These are phyloP conservation scores for Helicoverpa armigera DNA, from an alignment of 1,140 invertebrate genomes.

Conservation along the genomic window DNA sequence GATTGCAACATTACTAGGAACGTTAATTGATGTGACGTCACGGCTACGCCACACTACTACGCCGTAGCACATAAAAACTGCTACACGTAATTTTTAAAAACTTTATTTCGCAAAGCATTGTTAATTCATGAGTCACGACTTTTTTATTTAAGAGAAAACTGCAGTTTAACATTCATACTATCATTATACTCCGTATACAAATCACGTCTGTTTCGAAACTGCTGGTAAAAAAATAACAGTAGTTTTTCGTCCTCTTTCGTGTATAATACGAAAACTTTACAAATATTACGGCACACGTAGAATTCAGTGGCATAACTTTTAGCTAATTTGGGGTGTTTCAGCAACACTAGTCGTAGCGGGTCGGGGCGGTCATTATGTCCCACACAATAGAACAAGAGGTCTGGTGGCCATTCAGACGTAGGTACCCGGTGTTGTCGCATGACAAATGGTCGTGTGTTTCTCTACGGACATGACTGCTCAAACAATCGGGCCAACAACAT, in stretches of 20 bases:
- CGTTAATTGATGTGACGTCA: background rate
- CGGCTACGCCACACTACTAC: background rate
- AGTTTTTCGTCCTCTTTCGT: background rate
- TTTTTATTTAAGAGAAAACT: background rate
- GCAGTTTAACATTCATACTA: background rate
- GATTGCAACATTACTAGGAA: no score
- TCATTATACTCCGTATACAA: background rate
- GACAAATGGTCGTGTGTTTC: conserved; percentile 58
- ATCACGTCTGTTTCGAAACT: background rate
- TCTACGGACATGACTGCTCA: conserved; percentile 53
- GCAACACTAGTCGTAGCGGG: conserved; percentile 54
- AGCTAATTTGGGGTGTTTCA: conserved; percentile 53
- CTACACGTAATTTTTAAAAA: conserved; percentile 2
- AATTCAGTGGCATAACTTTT: conserved; percentile 36
- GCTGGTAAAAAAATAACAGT: background rate
- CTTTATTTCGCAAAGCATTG: background rate
- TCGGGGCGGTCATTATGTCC: conserved; percentile 53
- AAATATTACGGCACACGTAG: background rate
- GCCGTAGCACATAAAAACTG: background rate
- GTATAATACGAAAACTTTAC: background rate
- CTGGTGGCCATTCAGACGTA: conserved; percentile 54
- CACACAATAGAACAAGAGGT: conserved; percentile 55
- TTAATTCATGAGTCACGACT: background rate
- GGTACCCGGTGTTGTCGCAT: conserved; percentile 48
- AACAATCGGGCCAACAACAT: conserved; percentile 53